A percentile compares a stretch with the other conserved stretches of the same genome.
These are phyloP conservation scores for Eumeta japonica DNA, from an alignment of 1,140 invertebrate species.

Conservation along the genomic window DNA sequence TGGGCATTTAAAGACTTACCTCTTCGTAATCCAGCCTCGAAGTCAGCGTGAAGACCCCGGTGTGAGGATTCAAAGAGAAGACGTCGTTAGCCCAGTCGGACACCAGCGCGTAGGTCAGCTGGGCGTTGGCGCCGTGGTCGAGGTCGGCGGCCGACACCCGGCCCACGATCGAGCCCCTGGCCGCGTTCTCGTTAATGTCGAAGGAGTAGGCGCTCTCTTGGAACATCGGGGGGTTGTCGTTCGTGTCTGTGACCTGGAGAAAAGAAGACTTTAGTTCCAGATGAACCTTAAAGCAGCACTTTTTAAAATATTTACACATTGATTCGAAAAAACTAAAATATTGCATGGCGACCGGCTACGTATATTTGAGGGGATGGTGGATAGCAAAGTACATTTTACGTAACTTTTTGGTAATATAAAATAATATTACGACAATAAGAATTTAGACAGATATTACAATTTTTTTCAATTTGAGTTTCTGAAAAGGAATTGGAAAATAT, in stretches of 20 bases:
- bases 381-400: slow-evolving; percentile 9
- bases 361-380: too few relatives aligned
- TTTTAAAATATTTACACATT: not conserved
- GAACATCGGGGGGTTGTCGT: slow-evolving; percentile 92
- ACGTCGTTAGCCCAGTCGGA: slow-evolving; percentile 93
- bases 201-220: slow-evolving; percentile 82
- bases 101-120: slow-evolving; percentile 84
- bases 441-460: too few relatives aligned
- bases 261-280: slow-evolving; percentile 9
- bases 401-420: slow-evolving; percentile 9
- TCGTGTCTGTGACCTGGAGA: slow-evolving; percentile 83
- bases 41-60: slow-evolving; percentile 85
- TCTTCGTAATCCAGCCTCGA: slow-evolving; percentile 90
- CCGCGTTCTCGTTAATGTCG: slow-evolving; percentile 83
- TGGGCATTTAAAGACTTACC: slow-evolving; percentile 67
- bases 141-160: slow-evolving; percentile 78
- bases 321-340: too few relatives aligned
- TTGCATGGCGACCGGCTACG: too few relatives aligned
- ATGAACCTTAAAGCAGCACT: not conserved
- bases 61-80: slow-evolving; percentile 87
- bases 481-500: too few relatives aligned
- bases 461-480: too few relatives aligned
- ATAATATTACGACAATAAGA: slow-evolving; percentile 13
- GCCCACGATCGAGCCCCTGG: slow-evolving; percentile 77
- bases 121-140: slow-evolving; percentile 83